Percentiles rank a stretch among this genome's conserved stretches.
These are phyloP conservation scores for Sitophilus oryzae DNA, from an alignment of 1,140 invertebrate genomes.

Conservation along the genomic window DNA sequence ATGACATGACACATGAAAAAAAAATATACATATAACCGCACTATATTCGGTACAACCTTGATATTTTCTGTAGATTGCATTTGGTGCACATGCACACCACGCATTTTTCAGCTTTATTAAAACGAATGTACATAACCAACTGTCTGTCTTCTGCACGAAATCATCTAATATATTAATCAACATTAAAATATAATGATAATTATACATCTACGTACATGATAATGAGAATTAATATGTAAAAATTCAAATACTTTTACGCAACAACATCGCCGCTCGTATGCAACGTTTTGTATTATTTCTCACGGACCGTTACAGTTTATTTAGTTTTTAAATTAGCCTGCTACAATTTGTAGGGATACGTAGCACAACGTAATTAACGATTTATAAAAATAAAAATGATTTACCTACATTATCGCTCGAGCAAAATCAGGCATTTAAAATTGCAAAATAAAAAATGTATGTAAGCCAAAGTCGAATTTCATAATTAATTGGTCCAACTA, in stretches of 20 bases:
- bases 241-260: neutral
- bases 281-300: neutral
- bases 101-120: constrained; percentile 5
- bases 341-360: too few species aligned
- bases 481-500: too few species aligned
- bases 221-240: constrained; percentile 5
- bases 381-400: too few species aligned
- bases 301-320: neutral
- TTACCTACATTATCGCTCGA: too few species aligned
- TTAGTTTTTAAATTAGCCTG: too few species aligned
- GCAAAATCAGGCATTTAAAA: too few species aligned
- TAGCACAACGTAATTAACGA: too few species aligned
- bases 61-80: constrained; percentile 5
- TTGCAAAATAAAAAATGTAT: too few species aligned
- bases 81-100: constrained; percentile 2
- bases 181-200: constrained; percentile 9
- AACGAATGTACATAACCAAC: neutral
- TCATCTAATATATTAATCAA: constrained; percentile 3
- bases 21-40: too few species aligned
- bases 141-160: constrained; percentile 2
- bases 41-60: constrained; percentile 6
- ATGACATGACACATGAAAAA: neutral
- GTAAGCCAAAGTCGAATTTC: too few species aligned
- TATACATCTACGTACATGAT: neutral
- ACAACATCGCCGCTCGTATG: neutral